phyloP scores from a whole-genome alignment of 2,113 vertebrate species.

The Charina bottae region DNA sequence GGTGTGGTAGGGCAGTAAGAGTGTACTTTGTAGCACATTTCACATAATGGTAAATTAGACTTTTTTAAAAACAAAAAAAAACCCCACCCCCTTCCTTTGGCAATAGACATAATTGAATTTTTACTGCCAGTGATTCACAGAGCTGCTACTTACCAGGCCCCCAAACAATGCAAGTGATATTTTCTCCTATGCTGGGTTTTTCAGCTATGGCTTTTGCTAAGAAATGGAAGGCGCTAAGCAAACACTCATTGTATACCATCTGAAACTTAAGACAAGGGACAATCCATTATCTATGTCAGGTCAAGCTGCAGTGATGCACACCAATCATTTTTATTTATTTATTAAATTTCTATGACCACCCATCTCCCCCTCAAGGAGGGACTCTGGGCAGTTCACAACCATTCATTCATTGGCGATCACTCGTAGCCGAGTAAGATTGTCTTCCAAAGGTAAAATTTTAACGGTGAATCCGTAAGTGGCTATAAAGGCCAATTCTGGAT shows the following conservation, averaged over 20 bases:
- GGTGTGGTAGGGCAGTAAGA: not conserved
- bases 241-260: not conserved
- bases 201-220: conserved; percentile 24
- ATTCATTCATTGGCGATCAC: no score
- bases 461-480: no score
- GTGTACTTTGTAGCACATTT: not conserved
- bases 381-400: no score
- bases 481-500: no score
- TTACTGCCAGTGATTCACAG: not conserved
- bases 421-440: no score
- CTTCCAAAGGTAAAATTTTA: no score
- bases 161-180: not conserved
- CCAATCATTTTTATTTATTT: no score
- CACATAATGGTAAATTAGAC: not conserved
- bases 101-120: not conserved
- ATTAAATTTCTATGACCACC: no score
- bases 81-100: not conserved
- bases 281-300: conserved; percentile 40
- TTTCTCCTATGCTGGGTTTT: not conserved
- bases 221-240: conserved; percentile 36
- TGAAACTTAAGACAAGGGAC: not conserved
- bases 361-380: no score
- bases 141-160: not conserved
- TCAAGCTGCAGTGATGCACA: conserved; percentile 36
- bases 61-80: not conserved